Base-by-base conservation (phyloP, 2,797 vertebrate genomes). In the Sternotherus odoratus region DNA sequence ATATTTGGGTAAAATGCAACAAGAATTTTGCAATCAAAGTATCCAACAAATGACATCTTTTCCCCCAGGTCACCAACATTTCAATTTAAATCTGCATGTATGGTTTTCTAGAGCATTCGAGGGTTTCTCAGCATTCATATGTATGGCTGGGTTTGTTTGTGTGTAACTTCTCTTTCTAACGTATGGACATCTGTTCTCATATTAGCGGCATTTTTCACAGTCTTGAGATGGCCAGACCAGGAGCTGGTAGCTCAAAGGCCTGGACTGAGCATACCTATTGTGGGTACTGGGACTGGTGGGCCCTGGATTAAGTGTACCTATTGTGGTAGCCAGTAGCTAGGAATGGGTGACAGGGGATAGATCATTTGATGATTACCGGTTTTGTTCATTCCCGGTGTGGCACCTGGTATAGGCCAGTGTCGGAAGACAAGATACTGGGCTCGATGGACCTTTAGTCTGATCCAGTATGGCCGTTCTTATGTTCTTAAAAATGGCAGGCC, bases 11-110 rank as follows among this genome's bases (percentile, higher is more conserved):
- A 26, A 30, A 4, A 12, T 43, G 56, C 75, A 83, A 85, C 77
- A 84, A 94, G 77, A 24, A 21, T 84, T 75, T 49, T 78, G 78
- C 56, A 81, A 51, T 91, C 66, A 85, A 63, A 92, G 77, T 90
- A 57, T 72, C 83, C 81, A 4, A 19, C 16, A 66, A 33, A 66
- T 66, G 60, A 66, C 33, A 36, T 21, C 33, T 69, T 87, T 83
- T 43, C 30, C 83, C n/a, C 74, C 63, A 56, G 15, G 77, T 94
- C 82, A 92, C 16, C 53, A 72, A 6, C 63, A 33, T 80, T 88
- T 85, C 74, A 82, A 0, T 7, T 86, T 88, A 0, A 8, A 50
- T 30, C 87, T 85, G 83, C 87, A 83, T 17, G 16, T 83, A 1
- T 86, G 0, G 0, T 39, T 92, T 91, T 77, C n/a, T 30, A 30